phyloP scores from a whole-genome alignment of 92 coral and sea anemone species.

The Metridium senile region DNA sequence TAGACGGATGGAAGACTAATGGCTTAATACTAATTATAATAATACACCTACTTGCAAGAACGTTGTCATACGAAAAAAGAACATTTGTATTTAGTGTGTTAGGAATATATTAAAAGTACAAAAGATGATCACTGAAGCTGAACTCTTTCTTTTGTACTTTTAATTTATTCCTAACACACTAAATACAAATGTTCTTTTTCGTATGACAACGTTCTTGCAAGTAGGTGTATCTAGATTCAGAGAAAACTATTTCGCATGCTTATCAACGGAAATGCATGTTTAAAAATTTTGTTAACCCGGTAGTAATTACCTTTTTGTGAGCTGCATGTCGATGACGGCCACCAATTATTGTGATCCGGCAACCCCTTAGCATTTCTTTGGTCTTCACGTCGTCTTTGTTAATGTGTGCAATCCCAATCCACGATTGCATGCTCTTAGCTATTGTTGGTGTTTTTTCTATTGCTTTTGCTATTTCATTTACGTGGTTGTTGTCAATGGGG shows the following conservation, averaged over 20 bases:
- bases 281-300: neutral
- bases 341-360: constrained; percentile 25
- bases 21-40: too few relatives aligned
- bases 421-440: constrained; percentile 31
- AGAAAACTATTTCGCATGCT: neutral
- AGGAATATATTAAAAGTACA: too few relatives aligned
- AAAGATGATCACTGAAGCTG: too few relatives aligned
- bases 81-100: too few relatives aligned
- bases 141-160: too few relatives aligned
- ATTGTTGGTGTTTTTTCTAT: constrained; percentile 6
- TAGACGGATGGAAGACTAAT: too few relatives aligned
- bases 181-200: too few relatives aligned
- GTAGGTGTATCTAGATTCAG: too few relatives aligned
- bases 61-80: too few relatives aligned
- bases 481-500: neutral
- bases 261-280: neutral
- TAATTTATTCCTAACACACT: too few relatives aligned
- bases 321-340: constrained; percentile 46
- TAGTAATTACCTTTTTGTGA: constrained; percentile 29
- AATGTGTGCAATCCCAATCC: constrained; percentile 28
- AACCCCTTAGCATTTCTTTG: constrained; percentile 8
- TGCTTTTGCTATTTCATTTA: constrained; percentile 9
- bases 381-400: neutral
- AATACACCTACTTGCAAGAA: too few relatives aligned
- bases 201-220: too few relatives aligned